Base-by-base conservation (phyloP, 2,797 vertebrate genomes). In the Hemibagrus guttatus region DNA sequence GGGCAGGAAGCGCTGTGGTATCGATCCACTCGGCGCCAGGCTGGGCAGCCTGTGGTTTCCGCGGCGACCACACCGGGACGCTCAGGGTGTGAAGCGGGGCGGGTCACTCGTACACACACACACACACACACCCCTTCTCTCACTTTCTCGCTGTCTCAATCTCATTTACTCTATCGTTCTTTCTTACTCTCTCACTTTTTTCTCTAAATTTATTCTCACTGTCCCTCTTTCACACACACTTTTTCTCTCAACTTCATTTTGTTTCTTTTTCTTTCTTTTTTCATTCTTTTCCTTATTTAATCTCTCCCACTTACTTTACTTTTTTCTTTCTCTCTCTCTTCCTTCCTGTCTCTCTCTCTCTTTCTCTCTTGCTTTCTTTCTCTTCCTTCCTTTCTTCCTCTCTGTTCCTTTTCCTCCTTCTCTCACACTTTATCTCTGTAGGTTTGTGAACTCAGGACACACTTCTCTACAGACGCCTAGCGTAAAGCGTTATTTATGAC, bases 1-100 rank as follows among this genome's bases (percentile, higher is more conserved):
- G 97, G 97, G 98, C 97, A 98, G 98, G 98, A 99, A 99, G 97
- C 97, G 97, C 97, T 97, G 95, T 92, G 92, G 94, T 98, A 99
- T 99, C 97, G 98, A 99, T 99, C 96, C 96, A 96, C 95, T 95
- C 94, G 98, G 98, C 98, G 98, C 98, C 98, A 98, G 97, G 94
- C 95, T 91, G 95, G 96, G 97, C 94, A 96, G 96, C 97, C 96
- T 96, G 98, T 95, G 98, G 98, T 98, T 99, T 98, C 96, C 94
- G 96, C 95, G 95, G 95, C 95, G 93, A 93, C 92, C 93, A 93
- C 92, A 81, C 89, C 88, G 94, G 92, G 95, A 84, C 93, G 87
- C 91, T 89, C 84, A 91, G 94, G 94, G 95, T 96, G 95, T 95
- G 94, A 95, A 95, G 93, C 85, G 88, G 89, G 93, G 80, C 80